These are phyloP conservation scores for Tigriopus japonicus DNA, from an alignment of 1,140 invertebrate genomes.

Conservation along the genomic window DNA sequence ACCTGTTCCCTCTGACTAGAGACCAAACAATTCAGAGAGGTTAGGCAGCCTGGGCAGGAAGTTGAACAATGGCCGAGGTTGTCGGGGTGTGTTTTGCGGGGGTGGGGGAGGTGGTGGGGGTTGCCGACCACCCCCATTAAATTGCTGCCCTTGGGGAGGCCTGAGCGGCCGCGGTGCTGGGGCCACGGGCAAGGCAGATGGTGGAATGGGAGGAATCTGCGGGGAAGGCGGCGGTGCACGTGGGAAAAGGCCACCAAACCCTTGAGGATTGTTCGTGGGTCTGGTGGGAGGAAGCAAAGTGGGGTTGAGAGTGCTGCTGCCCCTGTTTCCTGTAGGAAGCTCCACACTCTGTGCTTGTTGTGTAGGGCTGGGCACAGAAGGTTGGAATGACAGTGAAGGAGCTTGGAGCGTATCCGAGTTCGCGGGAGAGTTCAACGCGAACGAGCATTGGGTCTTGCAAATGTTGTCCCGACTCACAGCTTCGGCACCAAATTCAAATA, in stretches of 20 bases:
- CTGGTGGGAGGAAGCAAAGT: too few species aligned
- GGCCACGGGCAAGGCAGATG: neutral
- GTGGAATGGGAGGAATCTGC: neutral
- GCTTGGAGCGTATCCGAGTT: neutral
- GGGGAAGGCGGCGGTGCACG: too few species aligned
- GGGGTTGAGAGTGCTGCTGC: too few species aligned
- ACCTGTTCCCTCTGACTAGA: neutral
- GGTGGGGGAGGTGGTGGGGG: neutral
- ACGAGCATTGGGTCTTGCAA: constrained; percentile 61
- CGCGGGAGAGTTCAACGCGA: constrained; percentile 16
- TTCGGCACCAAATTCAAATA: constrained; percentile 57
- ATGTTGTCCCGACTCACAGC: constrained; percentile 64
- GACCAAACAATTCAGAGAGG: neutral
- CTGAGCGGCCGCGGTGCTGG: neutral
- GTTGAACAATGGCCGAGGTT: constrained; percentile 2
- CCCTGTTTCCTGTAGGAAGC: too few species aligned
- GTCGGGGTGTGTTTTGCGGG: neutral
- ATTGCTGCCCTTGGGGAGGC: constrained; percentile 25
- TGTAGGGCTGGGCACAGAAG: neutral
- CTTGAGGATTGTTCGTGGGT: too few species aligned
- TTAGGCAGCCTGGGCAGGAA: constrained; percentile 1
- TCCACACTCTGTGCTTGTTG: too few species aligned
- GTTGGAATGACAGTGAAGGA: neutral
- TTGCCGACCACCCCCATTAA: neutral
- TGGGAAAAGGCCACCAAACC: too few species aligned